Evolutionary conservation across 53 echinoderm and acorn worm genomes (phyloP).

Genomic region (Apostichopus leukothele): DNA sequence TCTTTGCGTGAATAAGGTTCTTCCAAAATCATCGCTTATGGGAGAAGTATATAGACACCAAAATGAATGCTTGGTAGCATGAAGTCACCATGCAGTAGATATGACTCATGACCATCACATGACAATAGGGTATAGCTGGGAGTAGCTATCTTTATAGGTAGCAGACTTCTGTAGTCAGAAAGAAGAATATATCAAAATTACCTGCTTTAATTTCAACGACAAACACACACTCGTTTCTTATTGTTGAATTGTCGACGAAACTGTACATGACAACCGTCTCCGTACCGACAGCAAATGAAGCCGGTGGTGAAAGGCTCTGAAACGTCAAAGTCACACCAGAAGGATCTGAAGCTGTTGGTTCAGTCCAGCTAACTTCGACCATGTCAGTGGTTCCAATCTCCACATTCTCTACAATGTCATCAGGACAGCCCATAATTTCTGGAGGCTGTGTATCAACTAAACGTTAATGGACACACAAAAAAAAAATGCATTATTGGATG

Average conservation of each 20-base stretch:
- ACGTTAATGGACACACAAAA: not conserved
- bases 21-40: no score
- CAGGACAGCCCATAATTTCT: constrained; percentile 35
- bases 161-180: no score
- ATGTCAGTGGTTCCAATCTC: not conserved
- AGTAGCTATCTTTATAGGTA: no score
- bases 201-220: constrained; percentile 3
- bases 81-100: no score
- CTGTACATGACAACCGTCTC: constrained; percentile 1
- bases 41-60: no score
- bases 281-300: not conserved
- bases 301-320: constrained; percentile 19
- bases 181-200: not conserved
- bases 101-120: no score
- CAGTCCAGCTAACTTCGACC: constrained; percentile 15
- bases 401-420: not conserved
- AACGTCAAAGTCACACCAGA: not conserved
- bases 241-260: not conserved
- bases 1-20: no score
- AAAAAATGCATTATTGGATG: no score
- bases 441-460: constrained; percentile 17
- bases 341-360: constrained; percentile 40
- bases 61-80: no score
- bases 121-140: no score
- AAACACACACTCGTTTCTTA: constrained; percentile 1